Conservation (phyloP, 2,797 vertebrate species). For the Anabacerthia variegaticeps region DNA sequence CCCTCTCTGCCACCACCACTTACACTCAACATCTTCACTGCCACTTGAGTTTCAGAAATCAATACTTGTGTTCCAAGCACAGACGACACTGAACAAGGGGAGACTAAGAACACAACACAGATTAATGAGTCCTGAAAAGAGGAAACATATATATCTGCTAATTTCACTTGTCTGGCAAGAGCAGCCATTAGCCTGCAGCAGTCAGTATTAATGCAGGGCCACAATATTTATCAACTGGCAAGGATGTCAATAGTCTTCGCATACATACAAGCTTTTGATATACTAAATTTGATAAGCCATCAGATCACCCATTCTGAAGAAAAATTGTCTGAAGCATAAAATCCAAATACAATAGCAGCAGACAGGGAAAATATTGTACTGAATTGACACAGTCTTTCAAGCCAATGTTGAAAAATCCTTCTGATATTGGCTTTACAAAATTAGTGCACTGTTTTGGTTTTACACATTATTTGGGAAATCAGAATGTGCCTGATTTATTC, state of each 20-base stretch:
- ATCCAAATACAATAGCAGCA: background rate
- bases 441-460: conserved; percentile 30
- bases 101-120: background rate
- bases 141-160: background rate
- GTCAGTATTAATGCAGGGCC: background rate
- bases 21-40: background rate
- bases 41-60: conserved; percentile 5
- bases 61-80: background rate
- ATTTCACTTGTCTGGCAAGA: background rate
- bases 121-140: conserved; percentile 46
- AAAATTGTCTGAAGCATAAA: background rate
- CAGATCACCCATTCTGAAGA: background rate
- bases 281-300: background rate
- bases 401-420: background rate
- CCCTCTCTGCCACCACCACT: background rate
- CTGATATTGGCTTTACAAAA: conserved; percentile 6
- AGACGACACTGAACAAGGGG: background rate
- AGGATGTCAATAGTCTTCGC: background rate
- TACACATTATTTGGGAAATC: background rate
- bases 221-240: background rate
- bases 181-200: background rate
- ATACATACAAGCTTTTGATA: background rate
- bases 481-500: background rate
- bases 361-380: background rate
- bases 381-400: background rate